phyloP scores from a whole-genome alignment of 2,888 invertebrate species.

The Synanthedon andrenaeformis region DNA sequence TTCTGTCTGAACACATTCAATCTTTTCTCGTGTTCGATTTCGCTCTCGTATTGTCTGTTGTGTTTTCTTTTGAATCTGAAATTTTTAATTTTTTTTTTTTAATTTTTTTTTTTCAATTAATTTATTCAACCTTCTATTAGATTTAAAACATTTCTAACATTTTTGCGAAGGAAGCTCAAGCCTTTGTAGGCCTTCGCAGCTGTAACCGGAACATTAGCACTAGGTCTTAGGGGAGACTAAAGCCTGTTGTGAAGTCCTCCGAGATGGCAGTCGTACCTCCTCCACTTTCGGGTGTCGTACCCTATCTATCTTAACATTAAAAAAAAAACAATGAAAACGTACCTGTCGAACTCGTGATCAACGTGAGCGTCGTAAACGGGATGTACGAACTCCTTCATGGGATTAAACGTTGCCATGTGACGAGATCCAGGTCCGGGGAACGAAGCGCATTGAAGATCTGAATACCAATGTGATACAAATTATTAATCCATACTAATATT shows the following conservation, averaged over 20 bases:
- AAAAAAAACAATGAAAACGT: too few species aligned
- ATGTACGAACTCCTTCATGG: slow-evolving; percentile 91
- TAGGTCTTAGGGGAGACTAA: too few species aligned
- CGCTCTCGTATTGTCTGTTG: slow-evolving; percentile 73
- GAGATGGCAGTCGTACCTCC: too few species aligned
- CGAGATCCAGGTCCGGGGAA: slow-evolving; percentile 90
- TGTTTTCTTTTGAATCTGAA: slow-evolving; percentile 79
- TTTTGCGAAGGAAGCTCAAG: too few species aligned
- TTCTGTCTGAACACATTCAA: slow-evolving; percentile 89
- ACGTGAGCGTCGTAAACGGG: slow-evolving; percentile 77
- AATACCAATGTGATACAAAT: neutral
- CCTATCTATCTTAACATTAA: too few species aligned
- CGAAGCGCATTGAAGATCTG: slow-evolving; percentile 71
- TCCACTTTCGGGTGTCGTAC: too few species aligned
- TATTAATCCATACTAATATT: neutral
- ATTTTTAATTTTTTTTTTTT: neutral
- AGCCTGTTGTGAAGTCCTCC: too few species aligned
- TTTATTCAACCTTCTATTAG: too few species aligned
- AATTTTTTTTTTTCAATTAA: neutral
- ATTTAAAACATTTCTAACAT: too few species aligned
- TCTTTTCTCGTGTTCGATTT: slow-evolving; percentile 76
- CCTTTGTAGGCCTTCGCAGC: too few species aligned
- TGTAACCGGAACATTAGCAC: too few species aligned
- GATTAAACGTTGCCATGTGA: slow-evolving; percentile 88
- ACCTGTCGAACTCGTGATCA: slow-evolving; percentile 76